Base-by-base conservation (phyloP, 2,888 invertebrate species). In the Anthophora plumipes region DNA sequence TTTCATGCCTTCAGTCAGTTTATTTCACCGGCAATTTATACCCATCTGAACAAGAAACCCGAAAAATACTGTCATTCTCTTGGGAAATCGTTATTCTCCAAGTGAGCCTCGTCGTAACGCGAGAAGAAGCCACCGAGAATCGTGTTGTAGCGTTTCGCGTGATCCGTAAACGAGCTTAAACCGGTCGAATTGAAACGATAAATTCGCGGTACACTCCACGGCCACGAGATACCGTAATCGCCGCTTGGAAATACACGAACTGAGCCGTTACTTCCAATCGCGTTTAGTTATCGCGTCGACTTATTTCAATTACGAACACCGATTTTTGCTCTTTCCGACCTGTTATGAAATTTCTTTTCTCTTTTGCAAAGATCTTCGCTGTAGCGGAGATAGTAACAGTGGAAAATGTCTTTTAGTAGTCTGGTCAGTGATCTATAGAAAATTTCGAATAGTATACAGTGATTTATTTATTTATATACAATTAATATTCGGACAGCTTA, bases 21-120 rank as follows among this genome's bases (percentile, higher is more conserved):
- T 73, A 74, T 77, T 74, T 66, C 59, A 31, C 14, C 39, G 77
- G 52, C 75, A 54, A 77, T 77, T 64, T 66, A 77, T 74, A 25
- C 66, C 64, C 75, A 66, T 74, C 46, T 74, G 77, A 25, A 46
- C 25, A 14, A 59, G 59, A 66, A 60, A 2, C n/a, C 7, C 52
- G 74, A 66, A 68, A 74, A 77, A 59, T 74, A 46, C 37, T 20
- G 43, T 14, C 37, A 54, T n/a, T 17, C n/a, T 9, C 63, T 5
- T 39, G 17, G 54, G 50, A 64, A 57, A 52, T 50, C 72, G 57
- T 59, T 54, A 43, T 12, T 66, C 48, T 31, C n/a, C 31, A 12
- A 12, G 43, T 31, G 73, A 41, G 64, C 41, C 48, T 22, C 17
- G 55, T 31, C 20, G 31, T 25, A 11, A 43, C n/a, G 20, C 14